Evolutionary conservation across 2,888 invertebrate species (phyloP).

Genomic region (Leucophenga montana): DNA sequence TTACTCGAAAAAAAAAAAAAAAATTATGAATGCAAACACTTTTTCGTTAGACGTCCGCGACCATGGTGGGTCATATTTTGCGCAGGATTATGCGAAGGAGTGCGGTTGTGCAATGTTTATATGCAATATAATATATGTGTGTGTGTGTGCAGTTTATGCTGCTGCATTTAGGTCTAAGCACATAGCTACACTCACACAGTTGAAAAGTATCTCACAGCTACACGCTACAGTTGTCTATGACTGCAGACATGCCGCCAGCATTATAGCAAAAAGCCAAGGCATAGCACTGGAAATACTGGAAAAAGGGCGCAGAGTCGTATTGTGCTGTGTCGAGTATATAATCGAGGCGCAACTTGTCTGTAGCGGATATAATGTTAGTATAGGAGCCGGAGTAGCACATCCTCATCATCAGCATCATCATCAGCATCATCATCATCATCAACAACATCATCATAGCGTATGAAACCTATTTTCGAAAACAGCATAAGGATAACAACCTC

Average conservation of each 20-base stretch:
- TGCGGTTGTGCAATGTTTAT: not conserved
- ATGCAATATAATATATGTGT: too few species aligned
- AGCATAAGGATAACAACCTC: slow-evolving; percentile 66
- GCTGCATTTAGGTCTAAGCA: not conserved
- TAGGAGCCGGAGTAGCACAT: too few species aligned
- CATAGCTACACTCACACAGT: too few species aligned
- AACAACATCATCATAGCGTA: too few species aligned
- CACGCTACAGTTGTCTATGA: not conserved
- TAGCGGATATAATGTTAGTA: slow-evolving; percentile 19
- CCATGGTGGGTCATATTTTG: slow-evolving; percentile 53
- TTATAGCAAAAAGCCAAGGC: too few species aligned
- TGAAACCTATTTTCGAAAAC: slow-evolving; percentile 60
- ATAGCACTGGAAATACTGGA: too few species aligned
- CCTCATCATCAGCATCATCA: too few species aligned
- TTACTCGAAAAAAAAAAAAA: slow-evolving; percentile 45
- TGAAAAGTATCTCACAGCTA: not conserved
- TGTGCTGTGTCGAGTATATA: too few species aligned
- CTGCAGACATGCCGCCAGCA: slow-evolving; percentile 7
- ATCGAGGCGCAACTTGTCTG: slow-evolving; percentile 19
- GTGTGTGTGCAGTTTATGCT: not conserved
- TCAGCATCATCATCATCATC: too few species aligned
- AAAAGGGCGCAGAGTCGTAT: too few species aligned
- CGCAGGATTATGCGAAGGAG: not conserved
- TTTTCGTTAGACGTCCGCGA: slow-evolving; percentile 34
- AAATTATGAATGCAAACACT: slow-evolving; percentile 66